Evolutionary conservation across 2,888 invertebrate species (phyloP).

Genomic region (Anthophora plumipes): DNA sequence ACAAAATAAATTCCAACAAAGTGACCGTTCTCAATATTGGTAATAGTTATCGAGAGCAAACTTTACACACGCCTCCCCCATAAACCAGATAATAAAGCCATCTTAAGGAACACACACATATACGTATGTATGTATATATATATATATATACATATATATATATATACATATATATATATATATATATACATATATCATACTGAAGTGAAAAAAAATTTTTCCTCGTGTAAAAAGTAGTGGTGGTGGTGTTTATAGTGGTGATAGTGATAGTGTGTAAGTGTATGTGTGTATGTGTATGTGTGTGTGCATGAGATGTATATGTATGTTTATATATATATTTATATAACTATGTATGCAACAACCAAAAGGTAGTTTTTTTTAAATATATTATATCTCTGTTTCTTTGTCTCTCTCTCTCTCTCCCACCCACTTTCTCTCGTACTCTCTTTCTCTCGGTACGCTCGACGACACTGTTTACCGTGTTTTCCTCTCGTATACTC

Average conservation of each 20-base stretch:
- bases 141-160: slow-evolving; percentile 44
- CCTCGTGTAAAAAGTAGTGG: slow-evolving; percentile 64
- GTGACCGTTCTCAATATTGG: slow-evolving; percentile 50
- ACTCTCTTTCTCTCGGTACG: slow-evolving; percentile 6
- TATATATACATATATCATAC: slow-evolving; percentile 56
- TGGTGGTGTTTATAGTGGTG: slow-evolving; percentile 17
- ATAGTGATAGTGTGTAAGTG: slow-evolving; percentile 45
- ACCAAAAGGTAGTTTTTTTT: slow-evolving; percentile 51
- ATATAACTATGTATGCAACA: slow-evolving; percentile 51
- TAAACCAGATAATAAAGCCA: slow-evolving; percentile 59
- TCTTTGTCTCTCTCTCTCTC: background rate
- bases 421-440: background rate
- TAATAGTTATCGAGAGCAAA: slow-evolving; percentile 63
- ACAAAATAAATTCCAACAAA: too few species aligned
- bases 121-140: slow-evolving; percentile 43
- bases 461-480: slow-evolving; percentile 9
- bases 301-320: background rate
- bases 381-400: slow-evolving; percentile 43
- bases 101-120: slow-evolving; percentile 46
- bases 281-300: slow-evolving; percentile 17
- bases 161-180: slow-evolving; percentile 53
- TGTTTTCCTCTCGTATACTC: slow-evolving; percentile 20
- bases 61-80: slow-evolving; percentile 65
- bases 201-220: slow-evolving; percentile 37
- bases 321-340: slow-evolving; percentile 22